Conservation (phyloP, 2,113 vertebrate species). For the Xyliphius kryptos region DNA sequence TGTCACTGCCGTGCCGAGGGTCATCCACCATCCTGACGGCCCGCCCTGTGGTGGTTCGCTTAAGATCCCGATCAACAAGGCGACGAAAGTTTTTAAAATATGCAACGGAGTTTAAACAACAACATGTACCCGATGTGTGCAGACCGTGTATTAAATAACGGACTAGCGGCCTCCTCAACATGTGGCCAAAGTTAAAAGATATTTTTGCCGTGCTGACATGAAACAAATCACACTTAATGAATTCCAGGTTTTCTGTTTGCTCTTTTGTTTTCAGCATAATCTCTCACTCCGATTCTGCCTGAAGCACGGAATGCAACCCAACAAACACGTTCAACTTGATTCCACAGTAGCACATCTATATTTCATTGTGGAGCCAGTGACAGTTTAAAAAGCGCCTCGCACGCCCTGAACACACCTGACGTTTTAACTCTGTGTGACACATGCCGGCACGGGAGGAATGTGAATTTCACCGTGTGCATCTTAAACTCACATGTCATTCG, state of each 20-base stretch:
- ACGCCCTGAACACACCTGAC: conserved; percentile 3
- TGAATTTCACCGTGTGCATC: conserved; percentile 48
- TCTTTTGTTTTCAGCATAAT: not conserved
- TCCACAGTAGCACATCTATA: not conserved
- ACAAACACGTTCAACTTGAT: not conserved
- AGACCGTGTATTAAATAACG: no score
- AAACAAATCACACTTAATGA: not conserved
- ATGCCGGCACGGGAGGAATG: conserved; percentile 11
- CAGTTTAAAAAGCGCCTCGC: not conserved
- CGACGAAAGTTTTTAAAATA: no score
- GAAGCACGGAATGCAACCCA: conserved; percentile 7
- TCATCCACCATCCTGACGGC: no score
- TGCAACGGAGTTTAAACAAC: no score
- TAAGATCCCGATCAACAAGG: no score
- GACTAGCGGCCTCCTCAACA: no score
- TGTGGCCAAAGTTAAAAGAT: no score
- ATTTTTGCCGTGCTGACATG: no score
- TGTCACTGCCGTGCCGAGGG: no score
- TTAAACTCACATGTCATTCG: conserved; percentile 45
- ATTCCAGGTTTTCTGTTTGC: conserved; percentile 3
- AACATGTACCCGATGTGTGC: no score
- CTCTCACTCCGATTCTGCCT: not conserved
- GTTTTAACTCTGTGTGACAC: conserved; percentile 13
- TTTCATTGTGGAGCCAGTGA: not conserved
- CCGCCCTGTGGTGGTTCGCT: no score